Evolutionary conservation across 2,113 vertebrate species (phyloP), one percentile per base, ranked within the genome.

Genomic region (Martes martes): DNA sequence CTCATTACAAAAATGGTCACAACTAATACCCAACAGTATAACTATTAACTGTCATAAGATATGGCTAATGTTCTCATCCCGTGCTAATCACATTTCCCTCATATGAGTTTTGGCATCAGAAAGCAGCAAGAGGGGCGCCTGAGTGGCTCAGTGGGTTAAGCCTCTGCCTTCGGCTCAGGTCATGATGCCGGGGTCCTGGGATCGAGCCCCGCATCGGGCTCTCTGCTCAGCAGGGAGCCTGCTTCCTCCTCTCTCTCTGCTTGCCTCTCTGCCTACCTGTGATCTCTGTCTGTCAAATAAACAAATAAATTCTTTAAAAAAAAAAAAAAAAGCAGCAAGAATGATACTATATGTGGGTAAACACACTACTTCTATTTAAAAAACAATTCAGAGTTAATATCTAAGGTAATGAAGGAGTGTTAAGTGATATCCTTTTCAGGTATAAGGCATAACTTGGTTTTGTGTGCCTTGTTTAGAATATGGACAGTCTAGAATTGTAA

Each of bases 341-440:
- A 84, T 80, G 45, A 61, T 84, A 33, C 71, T 80, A 8, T 69
- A 57, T 61, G 5, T 79, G 39, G 71, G 50, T 94, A 89, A 63
- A 74, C 10, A 89, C 1, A 69, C 21, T 76, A 31, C 47, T 61
- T 81, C 13, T 89, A 39, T 81, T 97, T 47, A 31, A 85, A 87
- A 94, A 86, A 79, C 4, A 86, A 76, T 39, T 76, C 24, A 93
- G 52, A 92, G 80, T 92, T 82, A 74, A 18, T 74, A 78, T 96
- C 24, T 42, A 79, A 71, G n/a, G 36, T 78, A 91, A 33, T 80
- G 81, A 79, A 65, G 31, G 19, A 45, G 15, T 67, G 31, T 63
- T 47, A 23, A 69, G 14, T 45, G 42, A 71, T 92, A 31, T 23
- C 19, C 16, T 63, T 95, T 95, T 91, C 23, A 33, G 65, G 31